phyloP scores from a whole-genome alignment of 2,113 vertebrate genomes.

The Colaptes auratus region DNA sequence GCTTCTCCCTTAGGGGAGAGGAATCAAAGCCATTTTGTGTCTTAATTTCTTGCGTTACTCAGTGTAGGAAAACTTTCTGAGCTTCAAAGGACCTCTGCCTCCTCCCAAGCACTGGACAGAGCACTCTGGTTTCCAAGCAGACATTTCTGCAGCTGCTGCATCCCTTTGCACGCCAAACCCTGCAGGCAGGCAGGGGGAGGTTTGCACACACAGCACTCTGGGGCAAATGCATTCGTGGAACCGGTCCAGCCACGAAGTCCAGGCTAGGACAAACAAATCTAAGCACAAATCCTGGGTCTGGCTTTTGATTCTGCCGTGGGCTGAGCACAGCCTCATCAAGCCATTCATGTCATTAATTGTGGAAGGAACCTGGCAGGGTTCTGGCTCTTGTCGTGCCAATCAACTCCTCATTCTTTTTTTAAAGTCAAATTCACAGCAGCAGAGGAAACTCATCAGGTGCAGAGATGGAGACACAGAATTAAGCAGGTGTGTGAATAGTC shows the following conservation, averaged over 20 bases:
- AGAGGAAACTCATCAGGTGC: background rate
- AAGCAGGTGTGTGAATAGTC: background rate
- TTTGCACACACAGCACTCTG: background rate
- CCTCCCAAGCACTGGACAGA: background rate
- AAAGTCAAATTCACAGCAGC: background rate
- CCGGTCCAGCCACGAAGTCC: background rate
- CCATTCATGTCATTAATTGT: no score
- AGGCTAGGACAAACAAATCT: background rate
- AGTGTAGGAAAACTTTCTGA: background rate
- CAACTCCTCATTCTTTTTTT: background rate
- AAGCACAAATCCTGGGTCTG: background rate
- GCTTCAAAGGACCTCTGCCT: background rate
- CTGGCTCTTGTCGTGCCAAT: background rate
- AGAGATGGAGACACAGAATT: background rate
- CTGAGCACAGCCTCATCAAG: background rate
- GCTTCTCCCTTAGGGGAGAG: background rate
- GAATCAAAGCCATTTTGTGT: background rate
- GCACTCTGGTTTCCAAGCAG: background rate
- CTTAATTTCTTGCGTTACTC: background rate
- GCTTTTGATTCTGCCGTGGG: background rate
- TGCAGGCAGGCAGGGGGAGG: background rate
- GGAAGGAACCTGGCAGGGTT: background rate
- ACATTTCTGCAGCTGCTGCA: background rate
- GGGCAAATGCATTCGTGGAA: background rate
- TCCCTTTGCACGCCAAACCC: background rate